These are phyloP conservation scores for Myotis daubentonii DNA, from an alignment of 2,797 vertebrate species.

Conservation along the genomic window DNA sequence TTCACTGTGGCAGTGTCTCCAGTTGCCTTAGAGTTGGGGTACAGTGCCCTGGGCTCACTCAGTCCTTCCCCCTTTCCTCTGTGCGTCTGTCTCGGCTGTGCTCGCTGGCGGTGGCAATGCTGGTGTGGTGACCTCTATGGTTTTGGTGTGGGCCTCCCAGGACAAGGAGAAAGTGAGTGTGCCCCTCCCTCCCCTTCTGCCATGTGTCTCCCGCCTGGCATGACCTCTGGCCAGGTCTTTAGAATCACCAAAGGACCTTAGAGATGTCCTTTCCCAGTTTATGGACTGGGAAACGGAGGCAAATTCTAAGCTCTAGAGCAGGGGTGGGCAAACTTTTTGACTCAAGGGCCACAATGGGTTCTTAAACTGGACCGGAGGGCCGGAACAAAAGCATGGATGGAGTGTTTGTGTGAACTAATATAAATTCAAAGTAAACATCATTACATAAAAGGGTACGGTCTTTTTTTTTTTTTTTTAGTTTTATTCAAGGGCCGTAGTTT, in stretches of 20 bases:
- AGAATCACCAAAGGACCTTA: neutral
- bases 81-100: slow-evolving; percentile 17
- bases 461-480: no score
- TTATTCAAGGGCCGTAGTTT: no score
- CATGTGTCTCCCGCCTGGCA: neutral
- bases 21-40: neutral
- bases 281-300: slow-evolving; percentile 3
- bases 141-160: slow-evolving; percentile 79
- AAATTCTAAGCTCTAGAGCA: neutral
- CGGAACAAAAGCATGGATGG: no score
- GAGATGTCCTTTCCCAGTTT: neutral
- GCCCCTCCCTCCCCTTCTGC: neutral
- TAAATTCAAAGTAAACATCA: no score
- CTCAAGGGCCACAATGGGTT: no score
- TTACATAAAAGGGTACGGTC: no score
- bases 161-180: slow-evolving; percentile 92
- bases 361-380: no score
- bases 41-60: neutral
- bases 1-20: neutral
- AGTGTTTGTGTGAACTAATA: no score
- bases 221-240: neutral
- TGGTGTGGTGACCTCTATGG: slow-evolving; percentile 34
- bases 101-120: neutral
- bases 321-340: no score
- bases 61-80: neutral